Conservation (phyloP, 2,113 vertebrate genomes). For the Cacatua alba region DNA sequence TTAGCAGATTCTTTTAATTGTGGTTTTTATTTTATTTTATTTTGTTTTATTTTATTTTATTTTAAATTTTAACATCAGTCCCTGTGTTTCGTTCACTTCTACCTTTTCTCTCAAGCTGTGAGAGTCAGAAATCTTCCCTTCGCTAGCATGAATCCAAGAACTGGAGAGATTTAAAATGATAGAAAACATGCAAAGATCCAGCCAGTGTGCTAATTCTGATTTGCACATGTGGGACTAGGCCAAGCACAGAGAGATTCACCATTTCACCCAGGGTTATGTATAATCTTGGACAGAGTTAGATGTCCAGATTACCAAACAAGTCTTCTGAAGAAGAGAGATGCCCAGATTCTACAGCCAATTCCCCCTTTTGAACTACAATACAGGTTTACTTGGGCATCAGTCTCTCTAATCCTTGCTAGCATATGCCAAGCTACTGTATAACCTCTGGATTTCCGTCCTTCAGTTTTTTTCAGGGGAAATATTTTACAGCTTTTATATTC, state of each 20-base stretch:
- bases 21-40: neutral
- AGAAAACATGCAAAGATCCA: neutral
- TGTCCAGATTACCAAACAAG: neutral
- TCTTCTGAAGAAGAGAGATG: neutral
- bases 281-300: neutral
- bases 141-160: neutral
- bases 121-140: neutral
- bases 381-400: neutral
- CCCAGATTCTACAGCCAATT: neutral
- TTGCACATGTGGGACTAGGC: neutral
- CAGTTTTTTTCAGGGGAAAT: neutral
- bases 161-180: neutral
- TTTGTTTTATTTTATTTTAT: neutral
- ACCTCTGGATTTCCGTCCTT: neutral
- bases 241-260: neutral
- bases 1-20: neutral
- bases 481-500: neutral
- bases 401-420: neutral
- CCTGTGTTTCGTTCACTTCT: neutral
- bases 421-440: accelerated
- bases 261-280: neutral
- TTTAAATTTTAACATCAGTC: neutral
- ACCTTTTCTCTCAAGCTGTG: neutral
- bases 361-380: neutral
- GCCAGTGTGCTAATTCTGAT: neutral